A percentile compares a stretch with the other conserved stretches of the same genome.
phyloP scores from a whole-genome alignment of 2,113 vertebrate genomes.

The Prinia subflava region DNA sequence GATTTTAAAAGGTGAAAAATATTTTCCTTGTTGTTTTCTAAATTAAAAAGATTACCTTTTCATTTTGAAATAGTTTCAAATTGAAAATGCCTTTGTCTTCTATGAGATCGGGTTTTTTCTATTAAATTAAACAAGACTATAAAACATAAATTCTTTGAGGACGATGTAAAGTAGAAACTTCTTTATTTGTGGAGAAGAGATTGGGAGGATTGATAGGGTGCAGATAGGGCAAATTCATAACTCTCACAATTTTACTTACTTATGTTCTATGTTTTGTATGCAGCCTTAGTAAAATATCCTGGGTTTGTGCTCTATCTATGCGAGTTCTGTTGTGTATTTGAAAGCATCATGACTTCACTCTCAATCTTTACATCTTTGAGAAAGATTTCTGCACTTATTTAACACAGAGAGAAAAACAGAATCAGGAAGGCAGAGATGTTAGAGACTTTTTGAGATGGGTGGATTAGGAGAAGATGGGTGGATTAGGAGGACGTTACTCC shows the following conservation, averaged over 20 bases:
- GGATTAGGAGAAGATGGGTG: background rate
- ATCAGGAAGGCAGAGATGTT: background rate
- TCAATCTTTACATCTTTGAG: background rate
- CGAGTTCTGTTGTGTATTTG: background rate
- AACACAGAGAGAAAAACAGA: background rate
- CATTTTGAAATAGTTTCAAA: background rate
- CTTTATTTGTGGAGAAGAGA: background rate
- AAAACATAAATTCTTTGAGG: background rate
- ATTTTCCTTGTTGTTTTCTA: background rate
- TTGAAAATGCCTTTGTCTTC: background rate
- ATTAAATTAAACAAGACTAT: background rate
- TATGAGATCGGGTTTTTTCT: background rate
- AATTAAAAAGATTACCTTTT: background rate
- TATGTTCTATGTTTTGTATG: background rate
- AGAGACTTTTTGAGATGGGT: background rate
- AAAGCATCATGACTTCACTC: background rate
- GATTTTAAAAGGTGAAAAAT: background rate
- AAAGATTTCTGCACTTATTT: background rate
- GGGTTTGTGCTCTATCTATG: background rate
- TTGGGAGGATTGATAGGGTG: background rate
- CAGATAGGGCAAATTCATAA: background rate
- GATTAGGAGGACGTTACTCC: background rate
- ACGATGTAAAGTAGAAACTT: background rate
- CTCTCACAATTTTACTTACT: background rate
- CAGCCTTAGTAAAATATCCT: background rate